Evolutionary conservation across 2,113 vertebrate genomes (phyloP).

Genomic region (Petroica traversi): DNA sequence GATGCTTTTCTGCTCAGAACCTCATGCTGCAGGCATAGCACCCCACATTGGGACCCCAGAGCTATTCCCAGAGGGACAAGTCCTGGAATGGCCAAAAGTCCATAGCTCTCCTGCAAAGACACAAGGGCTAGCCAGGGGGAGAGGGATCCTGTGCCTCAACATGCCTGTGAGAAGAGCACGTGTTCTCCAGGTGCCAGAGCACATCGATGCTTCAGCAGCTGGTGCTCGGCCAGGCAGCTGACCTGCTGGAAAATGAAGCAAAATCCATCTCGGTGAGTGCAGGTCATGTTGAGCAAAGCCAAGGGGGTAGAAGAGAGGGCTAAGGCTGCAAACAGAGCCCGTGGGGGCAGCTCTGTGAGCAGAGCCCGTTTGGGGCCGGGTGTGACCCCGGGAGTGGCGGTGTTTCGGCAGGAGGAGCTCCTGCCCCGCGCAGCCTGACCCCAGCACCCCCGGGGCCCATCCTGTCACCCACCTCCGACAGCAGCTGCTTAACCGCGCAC

Average conservation of each 20-base stretch:
- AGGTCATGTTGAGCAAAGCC: neutral
- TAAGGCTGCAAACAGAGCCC: neutral
- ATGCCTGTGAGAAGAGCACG: neutral
- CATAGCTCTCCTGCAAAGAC: neutral
- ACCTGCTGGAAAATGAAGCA: rapidly evolving
- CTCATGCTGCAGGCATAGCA: neutral
- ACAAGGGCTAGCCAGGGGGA: neutral
- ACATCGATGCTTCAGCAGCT: neutral
- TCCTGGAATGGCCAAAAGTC: neutral
- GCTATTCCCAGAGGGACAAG: neutral
- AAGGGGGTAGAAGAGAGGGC: neutral
- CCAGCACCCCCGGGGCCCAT: neutral
- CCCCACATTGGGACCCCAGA: neutral
- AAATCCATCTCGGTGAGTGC: neutral
- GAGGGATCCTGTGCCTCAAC: neutral
- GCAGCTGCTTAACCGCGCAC: conserved; percentile 63
- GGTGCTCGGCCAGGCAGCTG: neutral
- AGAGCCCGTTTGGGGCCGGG: rapidly evolving
- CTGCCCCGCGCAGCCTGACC: neutral
- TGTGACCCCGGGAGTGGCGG: rapidly evolving
- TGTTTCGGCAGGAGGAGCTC: neutral
- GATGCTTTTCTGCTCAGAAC: neutral
- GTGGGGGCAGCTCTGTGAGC: neutral
- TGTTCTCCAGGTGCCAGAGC: neutral
- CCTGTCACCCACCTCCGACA: conserved; percentile 37